A percentile compares a stretch with the other conserved stretches of the same genome.
These are phyloP conservation scores for Diachrysia chrysitis DNA, from an alignment of 2,888 invertebrate species.

Conservation along the genomic window DNA sequence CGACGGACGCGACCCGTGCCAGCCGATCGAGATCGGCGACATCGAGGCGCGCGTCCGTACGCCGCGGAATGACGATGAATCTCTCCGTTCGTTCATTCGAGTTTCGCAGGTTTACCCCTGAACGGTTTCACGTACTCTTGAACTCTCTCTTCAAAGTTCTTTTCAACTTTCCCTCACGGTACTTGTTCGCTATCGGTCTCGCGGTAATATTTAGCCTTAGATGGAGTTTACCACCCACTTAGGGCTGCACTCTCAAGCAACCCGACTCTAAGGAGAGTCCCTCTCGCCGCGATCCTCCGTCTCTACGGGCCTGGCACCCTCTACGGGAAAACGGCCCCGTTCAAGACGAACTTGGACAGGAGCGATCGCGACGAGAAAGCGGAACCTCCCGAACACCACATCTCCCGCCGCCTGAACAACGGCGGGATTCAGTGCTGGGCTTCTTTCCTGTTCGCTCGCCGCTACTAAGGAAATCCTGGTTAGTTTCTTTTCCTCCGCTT, in stretches of 20 bases:
- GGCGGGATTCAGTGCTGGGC: slow-evolving; percentile 90
- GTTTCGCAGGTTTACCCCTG: slow-evolving; percentile 89
- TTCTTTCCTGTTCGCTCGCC: slow-evolving; percentile 86
- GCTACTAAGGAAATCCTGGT: slow-evolving; percentile 76
- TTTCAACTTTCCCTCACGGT: slow-evolving; percentile 92
- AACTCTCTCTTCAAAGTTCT: slow-evolving; percentile 91
- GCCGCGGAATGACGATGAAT: slow-evolving; percentile 74
- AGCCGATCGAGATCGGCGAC: slow-evolving; percentile 46
- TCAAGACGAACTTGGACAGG: slow-evolving; percentile 86
- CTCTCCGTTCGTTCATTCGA: slow-evolving; percentile 83
- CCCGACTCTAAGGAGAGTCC: slow-evolving; percentile 81
- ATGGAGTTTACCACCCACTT: slow-evolving; percentile 90
- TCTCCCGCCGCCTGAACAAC: slow-evolving; percentile 75
- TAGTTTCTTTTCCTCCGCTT: slow-evolving; percentile 92
- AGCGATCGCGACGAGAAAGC: slow-evolving; percentile 64
- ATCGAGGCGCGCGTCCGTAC: slow-evolving; percentile 53
- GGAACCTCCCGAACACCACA: slow-evolving; percentile 88
- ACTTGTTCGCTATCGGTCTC: slow-evolving; percentile 92
- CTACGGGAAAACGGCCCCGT: slow-evolving; percentile 85
- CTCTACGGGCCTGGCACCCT: slow-evolving; percentile 88
- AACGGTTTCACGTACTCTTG: slow-evolving; percentile 87
- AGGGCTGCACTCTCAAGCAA: slow-evolving; percentile 90
- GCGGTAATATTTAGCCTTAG: slow-evolving; percentile 90
- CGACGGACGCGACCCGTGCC: slow-evolving; percentile 64
- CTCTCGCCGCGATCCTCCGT: slow-evolving; percentile 67